These are phyloP conservation scores for Pangasianodon hypophthalmus DNA, from an alignment of 2,113 vertebrate genomes.

Conservation along the genomic window DNA sequence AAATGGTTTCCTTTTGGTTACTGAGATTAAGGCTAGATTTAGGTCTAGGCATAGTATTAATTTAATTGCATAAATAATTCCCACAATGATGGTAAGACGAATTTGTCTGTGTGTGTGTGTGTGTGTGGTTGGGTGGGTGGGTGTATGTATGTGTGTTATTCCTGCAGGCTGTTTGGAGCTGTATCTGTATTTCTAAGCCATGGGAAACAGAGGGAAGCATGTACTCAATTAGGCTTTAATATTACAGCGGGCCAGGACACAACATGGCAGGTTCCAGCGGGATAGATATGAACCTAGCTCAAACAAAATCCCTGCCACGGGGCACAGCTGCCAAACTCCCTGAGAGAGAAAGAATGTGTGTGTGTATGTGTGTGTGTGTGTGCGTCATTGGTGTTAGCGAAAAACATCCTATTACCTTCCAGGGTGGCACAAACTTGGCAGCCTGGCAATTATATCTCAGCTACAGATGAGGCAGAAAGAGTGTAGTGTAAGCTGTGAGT, in stretches of 20 bases:
- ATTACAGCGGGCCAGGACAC: conserved; percentile 36
- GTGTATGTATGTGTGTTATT: not conserved
- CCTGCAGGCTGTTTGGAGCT: conserved; percentile 13
- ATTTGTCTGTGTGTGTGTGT: not conserved
- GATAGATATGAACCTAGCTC: conserved; percentile 39
- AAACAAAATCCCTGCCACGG: conserved; percentile 44
- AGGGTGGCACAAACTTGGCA: not conserved
- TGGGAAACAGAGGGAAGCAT: conserved; percentile 26
- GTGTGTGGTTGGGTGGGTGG: conserved; percentile 15
- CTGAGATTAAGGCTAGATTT: not conserved
- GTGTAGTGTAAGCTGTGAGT: not conserved
- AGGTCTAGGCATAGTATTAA: not conserved
- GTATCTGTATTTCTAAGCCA: conserved; percentile 19
- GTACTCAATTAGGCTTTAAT: conserved; percentile 41
- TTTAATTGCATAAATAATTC: not conserved
- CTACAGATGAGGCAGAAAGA: conserved; percentile 22
- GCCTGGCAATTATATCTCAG: conserved; percentile 2
- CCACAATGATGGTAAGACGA: not conserved
- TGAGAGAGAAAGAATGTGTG: not conserved
- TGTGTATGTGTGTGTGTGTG: not conserved
- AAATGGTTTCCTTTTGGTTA: too few relatives aligned
- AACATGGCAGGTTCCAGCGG: conserved; percentile 29
- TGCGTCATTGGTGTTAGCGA: not conserved
- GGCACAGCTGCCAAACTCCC: conserved; percentile 5
- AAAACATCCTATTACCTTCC: not conserved